These are phyloP conservation scores for Hermetia illucens DNA, from an alignment of 1,140 invertebrate genomes.

Conservation along the genomic window DNA sequence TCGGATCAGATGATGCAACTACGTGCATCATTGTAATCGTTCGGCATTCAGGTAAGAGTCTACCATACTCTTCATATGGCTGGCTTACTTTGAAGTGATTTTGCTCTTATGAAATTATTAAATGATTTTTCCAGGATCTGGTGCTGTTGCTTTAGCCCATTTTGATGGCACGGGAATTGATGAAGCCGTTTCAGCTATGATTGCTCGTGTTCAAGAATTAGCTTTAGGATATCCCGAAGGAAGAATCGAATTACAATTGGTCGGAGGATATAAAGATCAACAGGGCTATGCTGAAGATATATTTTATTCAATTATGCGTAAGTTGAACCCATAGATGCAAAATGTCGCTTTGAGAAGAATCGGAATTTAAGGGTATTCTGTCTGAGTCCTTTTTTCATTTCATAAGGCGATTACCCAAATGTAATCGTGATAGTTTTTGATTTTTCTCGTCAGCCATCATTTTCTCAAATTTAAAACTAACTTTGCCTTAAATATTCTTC, in stretches of 20 bases:
- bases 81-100: neutral
- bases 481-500: too few species aligned
- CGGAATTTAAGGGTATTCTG: too few species aligned
- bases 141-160: slow-evolving; percentile 74
- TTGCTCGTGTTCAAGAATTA: slow-evolving; percentile 68
- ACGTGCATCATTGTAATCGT: slow-evolving; percentile 85
- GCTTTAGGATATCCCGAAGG: slow-evolving; percentile 70
- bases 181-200: slow-evolving; percentile 64
- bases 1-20: slow-evolving; percentile 88
- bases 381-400: too few species aligned
- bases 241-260: slow-evolving; percentile 72
- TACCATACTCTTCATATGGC: neutral
- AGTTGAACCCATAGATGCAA: slow-evolving; percentile 30
- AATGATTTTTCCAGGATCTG: slow-evolving; percentile 49
- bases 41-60: slow-evolving; percentile 69
- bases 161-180: slow-evolving; percentile 76
- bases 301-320: slow-evolving; percentile 80
- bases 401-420: too few species aligned
- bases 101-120: neutral
- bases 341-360: neutral
- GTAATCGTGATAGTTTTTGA: too few species aligned
- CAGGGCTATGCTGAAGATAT: slow-evolving; percentile 74
- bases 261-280: slow-evolving; percentile 79
- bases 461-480: too few species aligned
- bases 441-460: too few species aligned